phyloP scores from a whole-genome alignment of 2,888 invertebrate species.

The Mycalesis mineus region DNA sequence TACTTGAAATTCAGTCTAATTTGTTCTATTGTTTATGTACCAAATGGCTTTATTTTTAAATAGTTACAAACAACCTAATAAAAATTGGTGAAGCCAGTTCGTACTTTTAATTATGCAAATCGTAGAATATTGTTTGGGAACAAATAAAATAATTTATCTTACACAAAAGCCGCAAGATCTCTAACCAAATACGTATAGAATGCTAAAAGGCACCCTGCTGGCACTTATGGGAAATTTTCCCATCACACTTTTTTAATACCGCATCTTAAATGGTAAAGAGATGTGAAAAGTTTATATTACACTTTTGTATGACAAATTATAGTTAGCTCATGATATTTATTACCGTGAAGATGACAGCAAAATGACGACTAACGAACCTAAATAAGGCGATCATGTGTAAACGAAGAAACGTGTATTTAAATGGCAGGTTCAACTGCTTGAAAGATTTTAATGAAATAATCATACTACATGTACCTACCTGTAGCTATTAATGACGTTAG shows the following conservation, averaged over 20 bases:
- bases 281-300: background rate
- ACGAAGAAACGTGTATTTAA: background rate
- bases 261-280: background rate
- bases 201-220: background rate
- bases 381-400: background rate
- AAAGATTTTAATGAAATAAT: background rate
- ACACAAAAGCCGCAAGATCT: too few relatives aligned
- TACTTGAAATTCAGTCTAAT: too few relatives aligned
- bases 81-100: too few relatives aligned
- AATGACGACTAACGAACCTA: background rate
- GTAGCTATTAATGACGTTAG: background rate
- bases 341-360: background rate
- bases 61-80: too few relatives aligned
- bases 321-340: background rate
- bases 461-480: background rate
- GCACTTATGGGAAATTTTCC: background rate
- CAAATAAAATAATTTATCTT: background rate
- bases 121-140: constrained; percentile 13
- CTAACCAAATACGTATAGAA: constrained; percentile 1
- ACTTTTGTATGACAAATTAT: background rate
- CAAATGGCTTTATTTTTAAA: too few relatives aligned
- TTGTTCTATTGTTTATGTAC: too few relatives aligned
- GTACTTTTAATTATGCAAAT: too few relatives aligned
- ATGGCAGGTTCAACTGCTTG: background rate
- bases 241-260: background rate